A percentile compares a stretch with the other conserved stretches of the same genome.
Conservation (phyloP, 2,888 invertebrate genomes). For the Drosophila mercatorum region DNA sequence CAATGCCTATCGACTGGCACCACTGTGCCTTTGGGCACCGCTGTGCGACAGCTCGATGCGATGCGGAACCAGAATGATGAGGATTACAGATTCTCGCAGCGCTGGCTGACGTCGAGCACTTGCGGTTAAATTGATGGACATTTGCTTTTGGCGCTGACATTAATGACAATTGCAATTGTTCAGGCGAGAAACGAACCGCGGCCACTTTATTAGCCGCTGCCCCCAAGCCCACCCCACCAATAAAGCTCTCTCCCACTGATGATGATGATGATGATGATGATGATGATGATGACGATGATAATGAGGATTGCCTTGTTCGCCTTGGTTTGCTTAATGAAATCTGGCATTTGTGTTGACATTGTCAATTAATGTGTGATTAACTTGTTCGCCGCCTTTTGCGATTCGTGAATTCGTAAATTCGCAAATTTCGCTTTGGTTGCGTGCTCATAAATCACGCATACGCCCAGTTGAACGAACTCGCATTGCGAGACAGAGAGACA, state of each 20-base stretch:
- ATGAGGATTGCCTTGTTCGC: constrained; percentile 19
- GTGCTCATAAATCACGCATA: constrained; percentile 72
- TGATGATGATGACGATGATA: constrained; percentile 1
- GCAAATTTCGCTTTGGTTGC: constrained; percentile 29
- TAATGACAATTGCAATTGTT: constrained; percentile 71
- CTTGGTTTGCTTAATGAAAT: constrained; percentile 53
- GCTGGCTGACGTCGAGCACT: constrained; percentile 29
- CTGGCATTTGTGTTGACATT: constrained; percentile 70
- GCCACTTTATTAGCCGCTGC: constrained; percentile 56
- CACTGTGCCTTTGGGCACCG: constrained; percentile 24
- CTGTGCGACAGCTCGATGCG: constrained; percentile 17
- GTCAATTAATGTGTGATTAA: constrained; percentile 75
- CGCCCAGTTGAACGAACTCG: constrained; percentile 70
- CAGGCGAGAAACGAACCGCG: constrained; percentile 61
- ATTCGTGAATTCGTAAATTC: constrained; percentile 13
- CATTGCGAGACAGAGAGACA: not conserved
- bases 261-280: constrained; percentile 1
- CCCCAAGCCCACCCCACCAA: not conserved
- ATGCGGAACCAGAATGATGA: constrained; percentile 21
- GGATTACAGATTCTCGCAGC: constrained; percentile 11
- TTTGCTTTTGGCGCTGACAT: constrained; percentile 62
- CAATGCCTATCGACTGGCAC: not conserved
- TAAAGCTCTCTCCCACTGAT: not conserved
- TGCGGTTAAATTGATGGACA: constrained; percentile 71
- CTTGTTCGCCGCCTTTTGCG: constrained; percentile 30